Evolutionary conservation across 2,888 invertebrate species (phyloP), one percentile per base, ranked within the genome.

Genomic region (Junonia oenone): DNA sequence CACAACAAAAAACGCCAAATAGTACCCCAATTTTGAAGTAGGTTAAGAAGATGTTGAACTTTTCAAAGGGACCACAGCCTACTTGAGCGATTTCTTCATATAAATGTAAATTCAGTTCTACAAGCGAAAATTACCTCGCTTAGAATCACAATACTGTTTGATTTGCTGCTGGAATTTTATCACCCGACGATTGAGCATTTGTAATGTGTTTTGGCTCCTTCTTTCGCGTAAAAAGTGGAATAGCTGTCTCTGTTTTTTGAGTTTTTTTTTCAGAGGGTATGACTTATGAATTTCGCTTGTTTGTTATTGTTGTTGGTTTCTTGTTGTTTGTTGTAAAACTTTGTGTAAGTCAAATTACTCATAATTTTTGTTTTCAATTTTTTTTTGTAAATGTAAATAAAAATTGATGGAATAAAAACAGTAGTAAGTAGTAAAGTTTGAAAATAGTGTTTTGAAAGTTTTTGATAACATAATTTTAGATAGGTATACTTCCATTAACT

Each of bases 71-170:
- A 29, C 19, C 15, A 51, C 45, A 43, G 43, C 43, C 43, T 17
- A 26, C 29, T 59, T 62, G 68, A 69, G 65, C 62, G 69, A 69
- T 68, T 71, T 68, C 78, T 78, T 81, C 81, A 81, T 81, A 81
- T 81, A 81, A 79, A 81, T 81, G 81, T 77, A 75, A 81, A 81
- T 81, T 73, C 51, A 64, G 65, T 59, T 22, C 31, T 40, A 19
- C 27, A 33, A 15, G 56, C 50, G 33, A 29, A 47, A 56, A 51
- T 59, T 53, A 51, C 66, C 66, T 62, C 67, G 66, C 43, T 69
- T 68, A 64, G 65, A 67, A 64, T 71, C 68, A 80, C 79, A 80
- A 80, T 78, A 67, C 69, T 65, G 70, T 75, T 75, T 78, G 79
- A 79, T 81, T 75, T 71, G 66, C 63, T 64, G 53, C 62, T 33